phyloP scores from a whole-genome alignment of 2,113 vertebrate genomes.

The Ameiurus melas region DNA sequence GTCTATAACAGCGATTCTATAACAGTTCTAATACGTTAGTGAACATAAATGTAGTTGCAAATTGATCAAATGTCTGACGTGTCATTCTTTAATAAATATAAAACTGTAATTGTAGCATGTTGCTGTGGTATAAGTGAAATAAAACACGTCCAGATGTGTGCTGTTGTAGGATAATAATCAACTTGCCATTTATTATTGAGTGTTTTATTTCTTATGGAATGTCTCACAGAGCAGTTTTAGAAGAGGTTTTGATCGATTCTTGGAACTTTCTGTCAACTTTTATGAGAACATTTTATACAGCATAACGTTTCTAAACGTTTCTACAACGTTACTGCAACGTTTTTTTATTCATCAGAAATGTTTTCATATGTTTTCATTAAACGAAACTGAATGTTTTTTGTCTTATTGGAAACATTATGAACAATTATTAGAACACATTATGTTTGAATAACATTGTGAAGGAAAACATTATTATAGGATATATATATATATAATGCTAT shows the following conservation, averaged over 20 bases:
- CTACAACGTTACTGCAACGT: background rate
- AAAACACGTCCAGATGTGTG: background rate
- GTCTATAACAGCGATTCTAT: background rate
- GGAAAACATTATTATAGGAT: background rate
- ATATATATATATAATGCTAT: too few species aligned
- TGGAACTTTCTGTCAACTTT: background rate
- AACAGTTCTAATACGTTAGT: too few species aligned
- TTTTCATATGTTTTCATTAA: too few species aligned
- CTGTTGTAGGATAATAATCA: background rate
- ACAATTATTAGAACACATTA: too few species aligned
- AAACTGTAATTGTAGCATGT: too few species aligned
- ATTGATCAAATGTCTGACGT: background rate
- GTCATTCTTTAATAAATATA: too few species aligned
- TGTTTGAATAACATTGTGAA: background rate
- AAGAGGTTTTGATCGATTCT: background rate
- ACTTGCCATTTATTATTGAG: too few species aligned
- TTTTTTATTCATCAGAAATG: background rate
- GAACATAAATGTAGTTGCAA: background rate
- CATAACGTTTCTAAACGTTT: background rate
- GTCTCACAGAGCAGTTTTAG: too few species aligned
- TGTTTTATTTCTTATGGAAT: too few species aligned
- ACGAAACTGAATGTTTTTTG: background rate
- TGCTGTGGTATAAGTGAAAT: too few species aligned
- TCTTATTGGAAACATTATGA: background rate
- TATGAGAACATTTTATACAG: too few species aligned